phyloP scores from a whole-genome alignment of 2,888 invertebrate species.

The Omphaloscelis lunosa region DNA sequence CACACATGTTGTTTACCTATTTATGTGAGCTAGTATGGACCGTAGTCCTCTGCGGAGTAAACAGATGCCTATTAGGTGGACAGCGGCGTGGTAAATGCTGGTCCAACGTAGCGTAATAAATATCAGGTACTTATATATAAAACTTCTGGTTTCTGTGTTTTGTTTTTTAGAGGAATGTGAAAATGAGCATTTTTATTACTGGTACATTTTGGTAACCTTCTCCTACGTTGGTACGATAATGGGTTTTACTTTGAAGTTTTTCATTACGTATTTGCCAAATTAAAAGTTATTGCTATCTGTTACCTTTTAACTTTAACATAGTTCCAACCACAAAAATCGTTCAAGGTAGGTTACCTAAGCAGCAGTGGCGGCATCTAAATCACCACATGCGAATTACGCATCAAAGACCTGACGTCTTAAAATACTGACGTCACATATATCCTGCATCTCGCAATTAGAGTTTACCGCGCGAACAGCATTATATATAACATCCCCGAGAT shows the following conservation, averaged over 20 bases:
- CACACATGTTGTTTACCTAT: slow-evolving; percentile 29
- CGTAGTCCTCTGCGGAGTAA: slow-evolving; percentile 27
- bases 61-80: slow-evolving; percentile 34
- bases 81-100: neutral
- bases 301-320: neutral
- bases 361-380: neutral
- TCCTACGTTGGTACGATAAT: no score
- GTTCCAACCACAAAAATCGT: neutral
- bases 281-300: neutral
- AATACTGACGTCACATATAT: no score
- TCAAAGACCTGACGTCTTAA: no score
- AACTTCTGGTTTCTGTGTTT: neutral
- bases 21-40: slow-evolving; percentile 2
- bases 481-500: no score
- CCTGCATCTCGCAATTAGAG: no score
- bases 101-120: neutral
- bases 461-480: no score
- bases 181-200: neutral
- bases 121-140: neutral
- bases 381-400: no score
- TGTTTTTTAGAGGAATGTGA: neutral
- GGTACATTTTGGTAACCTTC: neutral
- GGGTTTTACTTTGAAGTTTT: neutral
- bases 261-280: neutral
- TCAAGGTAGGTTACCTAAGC: neutral